Evolutionary conservation across 2,888 invertebrate genomes (phyloP).

Genomic region (Leucophenga montana): DNA sequence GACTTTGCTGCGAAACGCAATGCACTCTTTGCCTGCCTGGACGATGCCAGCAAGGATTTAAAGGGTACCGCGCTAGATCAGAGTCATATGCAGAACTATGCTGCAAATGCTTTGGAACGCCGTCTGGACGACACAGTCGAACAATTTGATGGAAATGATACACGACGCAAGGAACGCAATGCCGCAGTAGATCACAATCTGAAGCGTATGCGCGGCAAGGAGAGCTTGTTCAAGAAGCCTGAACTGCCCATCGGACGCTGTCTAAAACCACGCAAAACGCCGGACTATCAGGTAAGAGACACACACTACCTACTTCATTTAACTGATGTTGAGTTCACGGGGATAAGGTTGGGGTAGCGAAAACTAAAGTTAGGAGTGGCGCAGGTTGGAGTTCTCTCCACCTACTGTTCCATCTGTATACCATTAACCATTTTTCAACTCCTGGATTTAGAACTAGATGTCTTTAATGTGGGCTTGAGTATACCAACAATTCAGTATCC

Average conservation of each 20-base stretch:
- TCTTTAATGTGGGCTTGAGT: too few relatives aligned
- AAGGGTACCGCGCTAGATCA: conserved; percentile 73
- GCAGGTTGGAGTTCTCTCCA: too few relatives aligned
- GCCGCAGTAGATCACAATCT: conserved; percentile 45
- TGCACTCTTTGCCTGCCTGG: conserved; percentile 80
- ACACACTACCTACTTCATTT: too few relatives aligned
- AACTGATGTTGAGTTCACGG: too few relatives aligned
- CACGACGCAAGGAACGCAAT: conserved; percentile 48
- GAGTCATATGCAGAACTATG: conserved; percentile 49
- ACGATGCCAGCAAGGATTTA: conserved; percentile 77
- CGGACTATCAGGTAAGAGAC: conserved; percentile 72
- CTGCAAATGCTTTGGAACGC: conserved; percentile 71
- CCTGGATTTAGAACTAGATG: too few relatives aligned
- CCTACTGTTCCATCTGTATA: too few relatives aligned
- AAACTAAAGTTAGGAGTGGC: too few relatives aligned
- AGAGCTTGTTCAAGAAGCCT: conserved; percentile 87
- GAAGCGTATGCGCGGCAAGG: conserved; percentile 73
- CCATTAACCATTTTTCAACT: too few relatives aligned
- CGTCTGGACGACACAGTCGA: conserved; percentile 62
- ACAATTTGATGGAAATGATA: conserved; percentile 50
- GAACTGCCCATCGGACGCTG: conserved; percentile 78
- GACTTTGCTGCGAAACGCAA: conserved; percentile 78
- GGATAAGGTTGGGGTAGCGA: too few relatives aligned
- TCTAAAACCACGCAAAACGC: conserved; percentile 74
- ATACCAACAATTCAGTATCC: too few relatives aligned